Evolutionary conservation across 2,113 vertebrate species (phyloP).

Genomic region (Vicugna pacos): DNA sequence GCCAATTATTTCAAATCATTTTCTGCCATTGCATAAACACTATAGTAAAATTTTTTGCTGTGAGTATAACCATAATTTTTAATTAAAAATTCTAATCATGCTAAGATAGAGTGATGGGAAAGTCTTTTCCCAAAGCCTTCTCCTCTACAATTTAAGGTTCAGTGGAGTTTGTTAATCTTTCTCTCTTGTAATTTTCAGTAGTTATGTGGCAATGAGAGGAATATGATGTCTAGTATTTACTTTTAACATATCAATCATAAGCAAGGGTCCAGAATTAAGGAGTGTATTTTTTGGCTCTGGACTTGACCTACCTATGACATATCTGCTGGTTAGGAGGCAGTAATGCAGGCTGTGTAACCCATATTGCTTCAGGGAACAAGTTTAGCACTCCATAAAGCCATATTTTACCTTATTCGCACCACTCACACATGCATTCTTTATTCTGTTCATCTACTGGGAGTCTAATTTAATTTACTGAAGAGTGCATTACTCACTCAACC

Average conservation of each 20-base stretch:
- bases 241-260: conserved; percentile 50
- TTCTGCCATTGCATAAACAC: not conserved
- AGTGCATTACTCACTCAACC: conserved; percentile 68
- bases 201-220: not conserved
- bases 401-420: conserved; percentile 51
- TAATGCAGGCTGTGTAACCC: conserved; percentile 59
- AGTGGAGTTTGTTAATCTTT: not conserved
- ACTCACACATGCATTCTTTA: conserved; percentile 31
- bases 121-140: not conserved
- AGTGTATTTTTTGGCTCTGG: conserved; percentile 54
- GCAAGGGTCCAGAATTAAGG: not conserved
- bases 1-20: conserved; percentile 37
- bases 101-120: not conserved
- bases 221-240: not conserved
- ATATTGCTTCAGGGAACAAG: conserved; percentile 56
- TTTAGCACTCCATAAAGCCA: conserved; percentile 58
- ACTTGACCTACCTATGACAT: not conserved
- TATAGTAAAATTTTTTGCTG: not conserved
- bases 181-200: not conserved
- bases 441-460: conserved; percentile 64
- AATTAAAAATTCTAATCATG: not conserved
- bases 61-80: not conserved
- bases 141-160: not conserved
- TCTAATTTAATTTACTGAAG: conserved; percentile 78
- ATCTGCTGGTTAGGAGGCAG: conserved; percentile 12